These are phyloP conservation scores for Mormyrus iriodes DNA, from an alignment of 2,113 vertebrate genomes.

Conservation along the genomic window DNA sequence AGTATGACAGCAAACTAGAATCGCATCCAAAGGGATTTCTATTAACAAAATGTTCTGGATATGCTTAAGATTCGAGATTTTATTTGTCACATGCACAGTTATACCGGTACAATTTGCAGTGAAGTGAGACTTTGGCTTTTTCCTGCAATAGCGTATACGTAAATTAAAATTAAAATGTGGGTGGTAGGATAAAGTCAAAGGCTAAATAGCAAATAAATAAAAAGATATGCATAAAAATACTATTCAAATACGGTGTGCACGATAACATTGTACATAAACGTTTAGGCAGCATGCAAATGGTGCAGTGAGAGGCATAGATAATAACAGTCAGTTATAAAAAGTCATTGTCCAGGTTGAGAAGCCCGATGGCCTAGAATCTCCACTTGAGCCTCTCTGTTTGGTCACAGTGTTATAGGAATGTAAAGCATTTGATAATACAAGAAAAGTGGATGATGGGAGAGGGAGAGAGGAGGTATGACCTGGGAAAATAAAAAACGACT, in stretches of 20 bases:
- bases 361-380: neutral
- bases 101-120: neutral
- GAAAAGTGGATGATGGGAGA: neutral
- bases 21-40: neutral
- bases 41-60: neutral
- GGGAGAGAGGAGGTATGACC: neutral
- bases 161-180: neutral
- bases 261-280: neutral
- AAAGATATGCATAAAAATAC: neutral
- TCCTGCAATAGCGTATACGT: neutral
- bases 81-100: neutral
- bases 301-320: neutral
- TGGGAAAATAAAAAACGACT: slow-evolving; percentile 22
- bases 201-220: too few relatives aligned
- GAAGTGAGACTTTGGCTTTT: neutral
- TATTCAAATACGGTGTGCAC: neutral
- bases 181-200: neutral
- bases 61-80: neutral
- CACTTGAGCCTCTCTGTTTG: neutral
- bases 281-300: neutral
- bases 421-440: neutral
- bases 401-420: neutral
- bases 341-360: neutral
- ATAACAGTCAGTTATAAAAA: neutral
- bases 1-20: neutral